phyloP scores from a whole-genome alignment of 2,888 invertebrate species.

The Tachina fera region DNA sequence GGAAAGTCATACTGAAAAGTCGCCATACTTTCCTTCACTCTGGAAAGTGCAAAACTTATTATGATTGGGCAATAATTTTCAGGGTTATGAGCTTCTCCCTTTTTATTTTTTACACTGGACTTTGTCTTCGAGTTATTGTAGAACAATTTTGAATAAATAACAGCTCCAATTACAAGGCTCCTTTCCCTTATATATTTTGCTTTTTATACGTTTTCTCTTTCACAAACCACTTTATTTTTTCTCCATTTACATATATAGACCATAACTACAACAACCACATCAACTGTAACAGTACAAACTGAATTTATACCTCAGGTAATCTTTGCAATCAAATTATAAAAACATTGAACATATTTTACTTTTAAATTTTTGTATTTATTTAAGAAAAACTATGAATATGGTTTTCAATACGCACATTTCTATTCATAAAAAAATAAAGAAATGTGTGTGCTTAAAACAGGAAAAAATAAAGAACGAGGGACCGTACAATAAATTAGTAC shows the following conservation, averaged over 20 bases:
- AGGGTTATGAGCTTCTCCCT: too few species aligned
- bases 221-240: not conserved
- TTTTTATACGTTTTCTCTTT: too few species aligned
- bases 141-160: not conserved
- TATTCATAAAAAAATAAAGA: not conserved
- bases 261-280: slow-evolving; percentile 4
- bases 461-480: not conserved
- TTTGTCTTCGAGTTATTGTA: too few species aligned
- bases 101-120: too few species aligned
- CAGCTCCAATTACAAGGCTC: not conserved
- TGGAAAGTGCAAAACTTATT: too few species aligned
- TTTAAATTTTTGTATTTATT: slow-evolving; percentile 58
- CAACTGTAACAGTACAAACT: slow-evolving; percentile 32
- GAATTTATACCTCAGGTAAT: slow-evolving; percentile 55
- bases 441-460: not conserved
- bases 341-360: slow-evolving; percentile 56
- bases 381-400: slow-evolving; percentile 55
- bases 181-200: not conserved
- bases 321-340: slow-evolving; percentile 61
- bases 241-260: not conserved
- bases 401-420: not conserved
- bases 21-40: too few species aligned
- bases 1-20: too few species aligned
- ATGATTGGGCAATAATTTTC: too few species aligned
- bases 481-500: too few species aligned